phyloP scores from a whole-genome alignment of 2,888 invertebrate species.

The Chrysolina americana region DNA sequence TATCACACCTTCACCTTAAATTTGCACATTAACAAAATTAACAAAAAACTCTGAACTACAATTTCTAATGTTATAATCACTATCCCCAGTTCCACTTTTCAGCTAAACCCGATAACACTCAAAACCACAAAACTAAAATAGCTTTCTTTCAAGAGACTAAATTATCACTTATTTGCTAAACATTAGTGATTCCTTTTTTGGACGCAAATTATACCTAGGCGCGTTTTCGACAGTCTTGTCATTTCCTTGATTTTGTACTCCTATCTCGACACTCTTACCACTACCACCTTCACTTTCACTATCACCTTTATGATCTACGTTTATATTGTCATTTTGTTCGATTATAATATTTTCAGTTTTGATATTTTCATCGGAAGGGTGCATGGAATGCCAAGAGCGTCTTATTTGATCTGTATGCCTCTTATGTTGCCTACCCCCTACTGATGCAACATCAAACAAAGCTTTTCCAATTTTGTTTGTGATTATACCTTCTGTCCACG shows the following conservation, averaged over 20 bases:
- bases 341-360: neutral
- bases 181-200: too few relatives aligned
- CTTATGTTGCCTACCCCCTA: conserved; percentile 18
- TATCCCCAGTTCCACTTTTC: conserved; percentile 11
- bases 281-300: neutral
- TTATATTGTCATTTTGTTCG: neutral
- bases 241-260: neutral
- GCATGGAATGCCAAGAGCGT: conserved; percentile 17
- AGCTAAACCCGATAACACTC: neutral
- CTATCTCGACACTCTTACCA: neutral
- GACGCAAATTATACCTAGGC: too few relatives aligned
- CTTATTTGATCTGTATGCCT: conserved; percentile 22
- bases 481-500: conserved; percentile 16
- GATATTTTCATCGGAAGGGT: conserved; percentile 9
- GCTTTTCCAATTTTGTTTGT: neutral
- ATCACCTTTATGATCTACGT: too few relatives aligned
- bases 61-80: conserved; percentile 4
- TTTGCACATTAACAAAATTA: neutral
- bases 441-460: conserved; percentile 4
- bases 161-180: too few relatives aligned
- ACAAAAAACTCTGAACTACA: neutral
- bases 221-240: conserved; percentile 5
- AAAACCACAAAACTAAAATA: neutral
- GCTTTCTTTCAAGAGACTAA: neutral
- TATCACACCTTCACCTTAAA: conserved; percentile 23